A percentile compares a stretch with the other conserved stretches of the same genome.
Evolutionary conservation across 30 jellyfish, hydroid and myxozoan genomes (phyloP).

Genomic region (Rhopilema esculentum): DNA sequence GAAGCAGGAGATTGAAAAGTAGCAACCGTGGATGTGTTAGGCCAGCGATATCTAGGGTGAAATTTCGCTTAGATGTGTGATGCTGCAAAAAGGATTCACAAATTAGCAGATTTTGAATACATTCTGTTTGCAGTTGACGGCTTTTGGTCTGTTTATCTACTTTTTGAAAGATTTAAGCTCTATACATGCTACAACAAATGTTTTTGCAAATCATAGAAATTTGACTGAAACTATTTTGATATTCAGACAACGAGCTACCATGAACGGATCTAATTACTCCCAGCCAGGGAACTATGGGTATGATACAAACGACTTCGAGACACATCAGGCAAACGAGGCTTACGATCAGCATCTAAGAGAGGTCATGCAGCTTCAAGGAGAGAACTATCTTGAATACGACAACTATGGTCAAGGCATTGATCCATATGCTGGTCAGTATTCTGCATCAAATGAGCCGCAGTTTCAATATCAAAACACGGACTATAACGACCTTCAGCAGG

Average conservation of each 20-base stretch:
- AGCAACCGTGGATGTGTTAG: no score
- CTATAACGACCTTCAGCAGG: conserved; percentile 1
- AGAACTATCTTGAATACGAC: conserved; percentile 1
- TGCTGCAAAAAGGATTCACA: no score
- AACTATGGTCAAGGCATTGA: background rate
- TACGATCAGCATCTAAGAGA: background rate
- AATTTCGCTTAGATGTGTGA: no score
- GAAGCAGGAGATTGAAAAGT: no score
- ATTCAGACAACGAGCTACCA: background rate
- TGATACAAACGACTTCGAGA: background rate
- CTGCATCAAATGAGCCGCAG: background rate
- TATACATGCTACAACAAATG: no score
- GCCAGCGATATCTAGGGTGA: no score
- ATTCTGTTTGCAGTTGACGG: no score
- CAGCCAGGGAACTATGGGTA: background rate
- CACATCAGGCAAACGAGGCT: background rate
- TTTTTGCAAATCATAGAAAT: background rate
- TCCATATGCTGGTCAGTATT: background rate
- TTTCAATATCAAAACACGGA: conserved; percentile 3
- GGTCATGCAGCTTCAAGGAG: background rate
- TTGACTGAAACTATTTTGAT: background rate
- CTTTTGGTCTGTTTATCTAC: no score
- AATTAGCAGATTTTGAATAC: no score
- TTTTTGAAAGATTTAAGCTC: no score
- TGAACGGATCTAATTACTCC: background rate